Conservation (phyloP, 2,797 vertebrate genomes). For the Chelmon rostratus region DNA sequence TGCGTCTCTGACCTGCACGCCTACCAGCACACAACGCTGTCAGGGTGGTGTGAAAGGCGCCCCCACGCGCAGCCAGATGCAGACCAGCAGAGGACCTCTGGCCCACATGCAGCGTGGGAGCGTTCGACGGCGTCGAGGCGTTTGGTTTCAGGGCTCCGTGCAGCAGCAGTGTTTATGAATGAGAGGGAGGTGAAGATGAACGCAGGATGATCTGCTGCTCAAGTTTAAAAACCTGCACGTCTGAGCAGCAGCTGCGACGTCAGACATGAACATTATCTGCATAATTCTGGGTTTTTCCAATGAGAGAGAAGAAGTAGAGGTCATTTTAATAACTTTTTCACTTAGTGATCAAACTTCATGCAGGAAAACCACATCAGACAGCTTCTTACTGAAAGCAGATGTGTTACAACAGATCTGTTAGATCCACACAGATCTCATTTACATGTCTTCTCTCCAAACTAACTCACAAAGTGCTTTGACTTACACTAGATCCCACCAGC, state of each 20-base stretch:
- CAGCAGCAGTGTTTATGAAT: constrained; percentile 42
- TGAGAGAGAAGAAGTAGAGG: too few relatives aligned
- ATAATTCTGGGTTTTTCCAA: too few relatives aligned
- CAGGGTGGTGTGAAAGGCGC: constrained; percentile 8
- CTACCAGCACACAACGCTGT: background rate
- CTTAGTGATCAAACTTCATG: too few relatives aligned
- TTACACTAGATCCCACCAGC: background rate
- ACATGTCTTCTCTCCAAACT: background rate
- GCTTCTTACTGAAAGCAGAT: too few relatives aligned
- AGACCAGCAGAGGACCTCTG: constrained; percentile 34
- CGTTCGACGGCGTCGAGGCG: background rate
- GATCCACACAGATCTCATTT: background rate
- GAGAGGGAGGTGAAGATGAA: constrained; percentile 47
- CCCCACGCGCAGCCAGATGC: constrained; percentile 22
- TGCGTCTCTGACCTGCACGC: background rate
- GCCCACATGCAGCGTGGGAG: constrained; percentile 42
- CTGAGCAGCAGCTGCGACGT: too few relatives aligned
- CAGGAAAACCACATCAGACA: too few relatives aligned
- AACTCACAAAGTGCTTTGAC: background rate
- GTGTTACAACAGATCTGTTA: too few relatives aligned
- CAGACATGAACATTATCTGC: too few relatives aligned
- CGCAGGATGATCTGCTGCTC: too few relatives aligned
- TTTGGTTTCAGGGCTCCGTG: constrained; percentile 11
- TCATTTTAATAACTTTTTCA: too few relatives aligned
- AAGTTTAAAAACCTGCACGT: too few relatives aligned